Evolutionary conservation across 2,113 vertebrate species (phyloP), one percentile per base, ranked within the genome.

Genomic region (Ailurus styani): DNA sequence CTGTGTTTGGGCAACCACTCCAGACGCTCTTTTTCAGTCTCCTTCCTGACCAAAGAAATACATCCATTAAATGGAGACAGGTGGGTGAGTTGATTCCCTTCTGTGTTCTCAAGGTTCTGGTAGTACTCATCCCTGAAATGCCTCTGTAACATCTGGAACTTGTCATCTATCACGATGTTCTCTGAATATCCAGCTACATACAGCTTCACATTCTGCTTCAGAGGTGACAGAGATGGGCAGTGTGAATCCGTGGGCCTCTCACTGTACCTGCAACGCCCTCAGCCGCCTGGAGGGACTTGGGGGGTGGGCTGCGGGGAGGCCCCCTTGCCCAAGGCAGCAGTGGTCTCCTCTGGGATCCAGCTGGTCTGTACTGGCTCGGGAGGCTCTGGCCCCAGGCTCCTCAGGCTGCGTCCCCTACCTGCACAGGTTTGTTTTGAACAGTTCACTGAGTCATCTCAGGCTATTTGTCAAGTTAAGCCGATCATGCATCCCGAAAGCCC

Each of bases 331-430:
- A 27, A 15, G 57, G 29, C 55, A 5, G 2, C 73, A 47, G 42
- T 21, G 5, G 11, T 50, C 60, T 31, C 3, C 7, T 20, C 6
- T 4, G 1, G 37, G 5, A 14, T 29, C 10, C 91, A 17, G n/a
- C 6, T 0, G 23, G 50, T 45, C 23, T 55, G 9, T 2, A 1
- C 57, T 27, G 7, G 0, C n/a, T 2, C 4, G 5, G 13, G 75
- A 68, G n/a, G 8, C 20, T 29, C 45, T 0, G 12, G 25, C 55
- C 60, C 27, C 60, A 20, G 29, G 21, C 85, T 73, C 18, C 50
- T 11, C 12, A 9, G 21, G 23, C 73, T 62, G 25, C 3, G 10
- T 60, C 18, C 31, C 0, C 42, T 13, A 7, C n/a, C 29, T 66
- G 42, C 25, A 57, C 29, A 57, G 47, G 40, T 7, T 84, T 45